phyloP scores from a whole-genome alignment of 1,140 invertebrate species.

The Orchesella cincta region DNA sequence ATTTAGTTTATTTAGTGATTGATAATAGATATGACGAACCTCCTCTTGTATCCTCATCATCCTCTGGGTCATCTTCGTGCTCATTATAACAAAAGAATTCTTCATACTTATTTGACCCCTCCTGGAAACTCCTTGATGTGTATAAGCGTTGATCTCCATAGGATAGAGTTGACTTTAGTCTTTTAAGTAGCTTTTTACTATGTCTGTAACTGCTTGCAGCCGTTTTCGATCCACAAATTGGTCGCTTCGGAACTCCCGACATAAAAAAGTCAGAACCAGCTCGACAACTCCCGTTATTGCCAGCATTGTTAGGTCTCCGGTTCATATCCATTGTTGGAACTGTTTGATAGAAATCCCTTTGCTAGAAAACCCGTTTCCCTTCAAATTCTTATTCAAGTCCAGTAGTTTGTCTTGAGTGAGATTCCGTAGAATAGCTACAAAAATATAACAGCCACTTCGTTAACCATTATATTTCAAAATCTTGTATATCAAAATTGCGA shows the following conservation, averaged over 20 bases:
- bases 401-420: no score
- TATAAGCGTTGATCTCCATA: constrained; percentile 48
- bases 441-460: no score
- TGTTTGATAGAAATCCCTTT: no score
- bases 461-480: no score
- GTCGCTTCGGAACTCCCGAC: constrained; percentile 44
- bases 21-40: neutral
- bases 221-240: constrained; percentile 40
- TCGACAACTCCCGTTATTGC: constrained; percentile 28
- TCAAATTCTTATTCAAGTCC: no score
- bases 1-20: no score
- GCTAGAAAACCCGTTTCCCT: no score
- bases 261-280: constrained; percentile 44
- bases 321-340: constrained; percentile 24
- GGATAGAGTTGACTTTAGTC: constrained; percentile 40
- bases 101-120: constrained; percentile 75
- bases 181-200: constrained; percentile 38
- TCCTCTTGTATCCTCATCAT: constrained; percentile 61
- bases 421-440: no score
- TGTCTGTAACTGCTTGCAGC: constrained; percentile 33
- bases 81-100: constrained; percentile 86
- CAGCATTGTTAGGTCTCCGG: constrained; percentile 21
- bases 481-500: no score
- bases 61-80: constrained; percentile 77
- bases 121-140: constrained; percentile 39